phyloP scores from a whole-genome alignment of 1,140 invertebrate species.

The Tetramorium simillimum region DNA sequence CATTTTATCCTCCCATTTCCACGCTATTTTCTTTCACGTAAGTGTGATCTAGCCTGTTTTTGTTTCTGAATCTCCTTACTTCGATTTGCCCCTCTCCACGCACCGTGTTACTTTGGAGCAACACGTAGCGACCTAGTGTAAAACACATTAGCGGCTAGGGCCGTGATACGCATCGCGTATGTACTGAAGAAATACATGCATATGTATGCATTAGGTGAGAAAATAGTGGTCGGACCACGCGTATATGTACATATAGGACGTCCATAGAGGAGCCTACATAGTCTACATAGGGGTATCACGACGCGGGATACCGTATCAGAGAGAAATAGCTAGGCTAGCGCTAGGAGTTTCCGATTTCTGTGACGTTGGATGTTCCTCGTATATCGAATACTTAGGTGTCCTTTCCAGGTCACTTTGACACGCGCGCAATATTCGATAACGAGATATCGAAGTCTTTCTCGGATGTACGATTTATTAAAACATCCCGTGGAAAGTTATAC shows the following conservation, averaged over 20 bases:
- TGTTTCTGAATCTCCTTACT: conserved; percentile 66
- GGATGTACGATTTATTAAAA: conserved; percentile 7
- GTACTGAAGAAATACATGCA: background rate
- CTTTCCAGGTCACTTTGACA: background rate
- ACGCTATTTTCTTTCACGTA: conserved; percentile 85
- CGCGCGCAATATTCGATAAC: conserved; percentile 31
- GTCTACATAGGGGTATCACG: conserved; percentile 52
- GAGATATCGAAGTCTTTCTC: background rate
- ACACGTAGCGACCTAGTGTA: conserved; percentile 32
- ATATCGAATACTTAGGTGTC: conserved; percentile 28
- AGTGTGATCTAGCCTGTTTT: conserved; percentile 81
- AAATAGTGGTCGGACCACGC: background rate
- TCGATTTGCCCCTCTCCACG: conserved; percentile 44
- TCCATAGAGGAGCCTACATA: conserved; percentile 67
- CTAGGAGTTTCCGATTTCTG: conserved; percentile 66
- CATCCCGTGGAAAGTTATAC: background rate
- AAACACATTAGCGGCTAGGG: conserved; percentile 47
- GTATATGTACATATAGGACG: conserved; percentile 67
- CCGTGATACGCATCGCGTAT: background rate
- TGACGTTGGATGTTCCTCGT: conserved; percentile 72
- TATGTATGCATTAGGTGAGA: background rate
- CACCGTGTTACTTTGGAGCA: conserved; percentile 34
- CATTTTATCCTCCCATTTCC: conserved; percentile 84
- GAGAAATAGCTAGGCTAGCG: conserved; percentile 74
- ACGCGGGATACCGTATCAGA: conserved; percentile 63